A percentile compares a stretch with the other conserved stretches of the same genome.
Conservation (phyloP, 2,888 invertebrate species). For the Hydroisotoma schaefferi region DNA sequence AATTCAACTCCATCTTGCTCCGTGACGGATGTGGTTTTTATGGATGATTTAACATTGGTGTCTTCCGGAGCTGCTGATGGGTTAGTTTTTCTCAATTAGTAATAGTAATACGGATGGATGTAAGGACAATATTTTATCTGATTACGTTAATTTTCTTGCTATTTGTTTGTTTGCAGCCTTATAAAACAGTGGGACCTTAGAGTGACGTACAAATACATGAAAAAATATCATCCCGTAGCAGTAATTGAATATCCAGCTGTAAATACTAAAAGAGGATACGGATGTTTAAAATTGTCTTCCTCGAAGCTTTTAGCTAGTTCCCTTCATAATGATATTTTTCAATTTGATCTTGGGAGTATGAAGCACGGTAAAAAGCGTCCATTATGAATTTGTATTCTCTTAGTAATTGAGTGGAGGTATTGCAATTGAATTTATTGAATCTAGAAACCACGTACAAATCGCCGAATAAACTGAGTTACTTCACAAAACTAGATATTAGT, state of each 20-base stretch:
- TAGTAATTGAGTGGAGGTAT: neutral
- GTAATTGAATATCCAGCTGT: slow-evolving; percentile 2
- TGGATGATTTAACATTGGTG: slow-evolving; percentile 4
- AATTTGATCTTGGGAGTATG: slow-evolving; percentile 7
- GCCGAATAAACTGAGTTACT: neutral
- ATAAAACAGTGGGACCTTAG: slow-evolving; percentile 13
- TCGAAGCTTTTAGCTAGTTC: slow-evolving; percentile 5
- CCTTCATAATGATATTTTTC: slow-evolving; percentile 4
- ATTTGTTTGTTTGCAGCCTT: neutral
- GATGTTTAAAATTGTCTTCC: neutral
- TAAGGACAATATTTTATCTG: too few species aligned
- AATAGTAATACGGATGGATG: too few species aligned
- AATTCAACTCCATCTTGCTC: neutral
- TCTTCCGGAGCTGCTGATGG: slow-evolving; percentile 12
- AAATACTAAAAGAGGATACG: neutral
- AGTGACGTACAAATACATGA: slow-evolving; percentile 10
- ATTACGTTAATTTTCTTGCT: too few species aligned
- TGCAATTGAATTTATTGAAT: neutral
- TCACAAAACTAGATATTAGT: slow-evolving; percentile 9
- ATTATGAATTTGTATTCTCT: slow-evolving; percentile 1
- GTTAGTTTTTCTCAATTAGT: neutral
- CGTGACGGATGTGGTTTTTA: slow-evolving; percentile 7
- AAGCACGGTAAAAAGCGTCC: neutral
- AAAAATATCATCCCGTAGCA: slow-evolving; percentile 7
- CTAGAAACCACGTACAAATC: slow-evolving; percentile 2